Percentiles rank a stretch among this genome's conserved stretches.
Evolutionary conservation across 2,113 vertebrate species (phyloP).

Genomic region (Lycocorax pyrrhopterus): DNA sequence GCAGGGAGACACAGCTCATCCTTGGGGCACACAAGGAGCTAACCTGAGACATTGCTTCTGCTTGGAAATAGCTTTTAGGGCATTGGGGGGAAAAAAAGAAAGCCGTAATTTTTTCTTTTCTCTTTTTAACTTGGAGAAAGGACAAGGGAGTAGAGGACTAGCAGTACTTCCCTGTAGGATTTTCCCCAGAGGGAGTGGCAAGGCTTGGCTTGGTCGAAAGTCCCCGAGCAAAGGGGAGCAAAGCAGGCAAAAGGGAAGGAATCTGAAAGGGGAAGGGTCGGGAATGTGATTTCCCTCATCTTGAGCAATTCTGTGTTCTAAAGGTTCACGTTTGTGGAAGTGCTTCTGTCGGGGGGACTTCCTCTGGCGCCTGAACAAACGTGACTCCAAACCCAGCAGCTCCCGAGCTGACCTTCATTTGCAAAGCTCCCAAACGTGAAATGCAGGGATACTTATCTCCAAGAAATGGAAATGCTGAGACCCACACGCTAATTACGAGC

Average conservation of each 20-base stretch:
- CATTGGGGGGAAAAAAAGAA: fast-evolving
- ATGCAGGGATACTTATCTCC: neutral
- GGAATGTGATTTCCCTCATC: neutral
- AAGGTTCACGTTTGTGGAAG: neutral
- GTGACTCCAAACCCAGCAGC: neutral
- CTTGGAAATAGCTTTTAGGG: neutral
- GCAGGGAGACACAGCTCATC: neutral
- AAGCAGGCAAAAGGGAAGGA: neutral
- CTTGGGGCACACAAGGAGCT: neutral
- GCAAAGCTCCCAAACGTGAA: neutral
- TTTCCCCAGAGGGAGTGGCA: neutral
- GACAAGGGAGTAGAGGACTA: neutral
- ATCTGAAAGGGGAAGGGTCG: neutral
- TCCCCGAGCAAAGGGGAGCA: neutral
- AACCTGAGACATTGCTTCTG: fast-evolving
- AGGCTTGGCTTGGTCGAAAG: neutral
- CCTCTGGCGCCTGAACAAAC: neutral
- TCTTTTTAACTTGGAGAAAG: neutral
- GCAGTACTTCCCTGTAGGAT: neutral
- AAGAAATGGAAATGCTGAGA: neutral
- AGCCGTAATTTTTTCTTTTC: neutral
- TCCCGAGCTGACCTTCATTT: neutral
- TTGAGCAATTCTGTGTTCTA: neutral
- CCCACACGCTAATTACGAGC: neutral
- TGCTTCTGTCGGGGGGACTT: neutral